Evolutionary conservation across 2,113 vertebrate genomes (phyloP).

Genomic region (Vulpes ferrilata): DNA sequence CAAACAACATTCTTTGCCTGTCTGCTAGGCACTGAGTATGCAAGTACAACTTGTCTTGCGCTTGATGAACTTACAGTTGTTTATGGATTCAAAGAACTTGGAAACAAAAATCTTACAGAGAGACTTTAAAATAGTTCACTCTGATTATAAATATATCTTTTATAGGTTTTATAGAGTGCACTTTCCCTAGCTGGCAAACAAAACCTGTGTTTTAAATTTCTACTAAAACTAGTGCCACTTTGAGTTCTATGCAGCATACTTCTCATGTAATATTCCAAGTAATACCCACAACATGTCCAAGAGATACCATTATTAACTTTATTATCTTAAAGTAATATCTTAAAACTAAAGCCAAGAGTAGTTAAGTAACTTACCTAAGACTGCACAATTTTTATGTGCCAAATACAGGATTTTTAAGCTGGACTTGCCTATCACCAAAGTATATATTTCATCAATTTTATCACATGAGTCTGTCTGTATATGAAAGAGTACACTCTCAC

Average conservation of each 20-base stretch:
- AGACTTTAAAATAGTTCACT: neutral
- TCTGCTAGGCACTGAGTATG: neutral
- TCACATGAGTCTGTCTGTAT: neutral
- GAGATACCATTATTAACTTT: neutral
- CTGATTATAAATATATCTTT: neutral
- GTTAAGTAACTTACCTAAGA: neutral
- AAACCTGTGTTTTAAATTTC: neutral
- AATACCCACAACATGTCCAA: neutral
- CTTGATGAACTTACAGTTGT: neutral
- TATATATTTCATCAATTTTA: neutral
- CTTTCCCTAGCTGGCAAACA: neutral
- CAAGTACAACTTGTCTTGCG: neutral
- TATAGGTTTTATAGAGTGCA: neutral
- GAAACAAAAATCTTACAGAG: neutral
- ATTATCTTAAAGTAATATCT: neutral
- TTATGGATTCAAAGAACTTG: constrained; percentile 2
- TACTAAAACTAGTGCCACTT: neutral
- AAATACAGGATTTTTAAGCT: neutral
- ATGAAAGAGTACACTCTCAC: neutral
- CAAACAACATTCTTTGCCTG: neutral
- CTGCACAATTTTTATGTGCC: neutral
- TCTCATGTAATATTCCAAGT: neutral
- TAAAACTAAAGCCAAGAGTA: neutral
- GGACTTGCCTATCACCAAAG: neutral
- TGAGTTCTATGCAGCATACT: neutral